phyloP scores from a whole-genome alignment of 2,888 invertebrate genomes.

The Lacanobia oleracea region DNA sequence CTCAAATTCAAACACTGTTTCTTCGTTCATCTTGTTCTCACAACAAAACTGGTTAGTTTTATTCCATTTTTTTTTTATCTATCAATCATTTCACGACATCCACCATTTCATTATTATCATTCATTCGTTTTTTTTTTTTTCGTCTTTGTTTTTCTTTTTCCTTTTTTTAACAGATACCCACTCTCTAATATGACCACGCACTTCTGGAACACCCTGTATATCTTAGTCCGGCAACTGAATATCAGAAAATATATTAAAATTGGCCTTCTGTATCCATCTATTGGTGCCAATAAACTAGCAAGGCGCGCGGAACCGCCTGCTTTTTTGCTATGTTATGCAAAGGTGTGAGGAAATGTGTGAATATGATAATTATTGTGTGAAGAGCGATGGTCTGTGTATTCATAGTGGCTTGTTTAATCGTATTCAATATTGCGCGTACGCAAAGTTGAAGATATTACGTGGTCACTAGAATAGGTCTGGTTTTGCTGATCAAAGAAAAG shows the following conservation, averaged over 20 bases:
- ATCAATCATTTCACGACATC: too few relatives aligned
- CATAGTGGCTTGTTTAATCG: conserved; percentile 18
- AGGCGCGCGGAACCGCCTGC: conserved; percentile 13
- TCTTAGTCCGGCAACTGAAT: not conserved
- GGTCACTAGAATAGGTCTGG: not conserved
- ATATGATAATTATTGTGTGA: conserved; percentile 53
- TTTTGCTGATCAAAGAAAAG: not conserved
- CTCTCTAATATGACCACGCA: too few relatives aligned
- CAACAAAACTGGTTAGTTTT: too few relatives aligned
- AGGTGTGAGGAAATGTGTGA: conserved; percentile 37
- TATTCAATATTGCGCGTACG: conserved; percentile 17
- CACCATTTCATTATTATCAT: too few relatives aligned
- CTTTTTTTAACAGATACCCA: too few relatives aligned
- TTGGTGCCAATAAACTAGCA: conserved; percentile 12
- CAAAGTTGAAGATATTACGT: not conserved
- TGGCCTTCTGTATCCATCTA: not conserved
- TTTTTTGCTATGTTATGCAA: conserved; percentile 48
- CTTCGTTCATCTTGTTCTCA: too few relatives aligned
- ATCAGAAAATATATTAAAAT: not conserved
- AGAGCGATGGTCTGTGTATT: conserved; percentile 16
- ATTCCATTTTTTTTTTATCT: too few relatives aligned
- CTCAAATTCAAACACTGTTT: too few relatives aligned
- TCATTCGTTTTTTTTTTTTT: too few relatives aligned
- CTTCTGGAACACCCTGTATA: too few relatives aligned
- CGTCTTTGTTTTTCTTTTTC: too few relatives aligned